These are phyloP conservation scores for Aythya baeri DNA, from an alignment of 2,113 vertebrate species.

Conservation along the genomic window DNA sequence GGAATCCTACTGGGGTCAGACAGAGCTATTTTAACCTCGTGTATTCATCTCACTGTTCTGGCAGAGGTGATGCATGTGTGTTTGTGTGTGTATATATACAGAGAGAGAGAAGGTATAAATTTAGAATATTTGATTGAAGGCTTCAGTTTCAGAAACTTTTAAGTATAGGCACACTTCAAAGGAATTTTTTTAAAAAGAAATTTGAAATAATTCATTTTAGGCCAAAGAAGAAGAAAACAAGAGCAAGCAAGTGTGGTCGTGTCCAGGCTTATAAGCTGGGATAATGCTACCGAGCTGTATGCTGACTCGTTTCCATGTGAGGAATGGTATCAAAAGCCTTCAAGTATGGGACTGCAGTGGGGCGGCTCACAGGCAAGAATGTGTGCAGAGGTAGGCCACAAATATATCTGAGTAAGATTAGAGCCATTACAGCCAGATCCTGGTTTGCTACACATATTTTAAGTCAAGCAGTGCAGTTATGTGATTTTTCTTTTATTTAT, in stretches of 20 bases:
- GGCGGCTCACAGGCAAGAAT: not conserved
- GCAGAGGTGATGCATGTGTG: not conserved
- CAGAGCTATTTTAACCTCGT: conserved; percentile 38
- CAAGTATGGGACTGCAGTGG: fast-evolving
- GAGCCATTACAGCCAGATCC: not conserved
- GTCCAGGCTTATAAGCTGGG: not conserved
- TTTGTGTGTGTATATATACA: not conserved
- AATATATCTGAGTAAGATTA: not conserved
- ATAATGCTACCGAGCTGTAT: not conserved
- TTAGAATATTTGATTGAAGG: not conserved
- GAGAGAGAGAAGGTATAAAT: not conserved
- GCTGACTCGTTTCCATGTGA: not conserved
- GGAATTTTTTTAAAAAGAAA: not conserved
- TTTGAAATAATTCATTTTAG: not conserved
- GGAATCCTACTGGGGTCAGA: conserved; percentile 42
- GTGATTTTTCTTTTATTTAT: not conserved
- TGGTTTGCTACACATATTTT: not conserved
- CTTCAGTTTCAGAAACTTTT: not conserved
- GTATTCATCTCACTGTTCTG: conserved; percentile 22
- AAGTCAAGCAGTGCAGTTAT: not conserved
- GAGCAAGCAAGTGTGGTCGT: not conserved
- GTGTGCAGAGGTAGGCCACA: not conserved
- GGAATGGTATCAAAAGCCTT: conserved; percentile 3
- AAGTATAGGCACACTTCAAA: not conserved
- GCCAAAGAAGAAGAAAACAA: not conserved